These are phyloP conservation scores for Scophthalmus maximus DNA, from an alignment of 2,113 vertebrate species.

Conservation along the genomic window DNA sequence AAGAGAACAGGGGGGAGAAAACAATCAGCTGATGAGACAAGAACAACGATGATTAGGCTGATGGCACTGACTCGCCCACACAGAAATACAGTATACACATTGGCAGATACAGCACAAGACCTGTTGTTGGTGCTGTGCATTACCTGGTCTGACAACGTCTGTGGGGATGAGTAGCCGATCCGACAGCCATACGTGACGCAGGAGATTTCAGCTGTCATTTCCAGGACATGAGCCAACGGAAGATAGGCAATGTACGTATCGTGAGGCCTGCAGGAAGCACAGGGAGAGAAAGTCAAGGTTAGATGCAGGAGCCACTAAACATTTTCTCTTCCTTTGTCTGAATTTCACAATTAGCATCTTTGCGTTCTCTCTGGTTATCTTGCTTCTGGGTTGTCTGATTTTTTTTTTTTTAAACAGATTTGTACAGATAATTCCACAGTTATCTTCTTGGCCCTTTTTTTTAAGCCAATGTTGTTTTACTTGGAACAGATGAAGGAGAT, in stretches of 20 bases:
- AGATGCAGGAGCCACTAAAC: background rate
- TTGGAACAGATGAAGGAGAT: background rate
- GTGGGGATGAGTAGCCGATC: slow-evolving; percentile 96
- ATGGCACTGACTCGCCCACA: background rate
- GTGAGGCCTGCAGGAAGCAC: slow-evolving; percentile 83
- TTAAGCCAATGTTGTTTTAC: background rate
- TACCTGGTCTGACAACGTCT: slow-evolving; percentile 97
- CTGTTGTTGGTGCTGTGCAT: slow-evolving; percentile 17
- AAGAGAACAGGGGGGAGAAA: slow-evolving; percentile 15
- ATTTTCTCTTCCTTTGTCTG: background rate
- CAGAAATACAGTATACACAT: background rate
- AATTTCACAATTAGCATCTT: background rate
- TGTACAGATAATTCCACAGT: background rate
- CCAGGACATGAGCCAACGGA: slow-evolving; percentile 95
- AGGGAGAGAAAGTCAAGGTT: slow-evolving; percentile 8
- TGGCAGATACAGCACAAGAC: too few species aligned
- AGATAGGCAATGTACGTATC: slow-evolving; percentile 97
- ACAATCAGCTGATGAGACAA: background rate
- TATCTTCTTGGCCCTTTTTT: background rate
- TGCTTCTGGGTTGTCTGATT: too few species aligned
- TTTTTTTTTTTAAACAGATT: too few species aligned
- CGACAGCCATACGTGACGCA: slow-evolving; percentile 95
- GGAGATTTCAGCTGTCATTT: slow-evolving; percentile 96
- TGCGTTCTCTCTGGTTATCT: background rate
- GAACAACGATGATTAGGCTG: background rate